Conservation (phyloP, 2,113 vertebrate species). For the Sinosuthora webbiana region DNA sequence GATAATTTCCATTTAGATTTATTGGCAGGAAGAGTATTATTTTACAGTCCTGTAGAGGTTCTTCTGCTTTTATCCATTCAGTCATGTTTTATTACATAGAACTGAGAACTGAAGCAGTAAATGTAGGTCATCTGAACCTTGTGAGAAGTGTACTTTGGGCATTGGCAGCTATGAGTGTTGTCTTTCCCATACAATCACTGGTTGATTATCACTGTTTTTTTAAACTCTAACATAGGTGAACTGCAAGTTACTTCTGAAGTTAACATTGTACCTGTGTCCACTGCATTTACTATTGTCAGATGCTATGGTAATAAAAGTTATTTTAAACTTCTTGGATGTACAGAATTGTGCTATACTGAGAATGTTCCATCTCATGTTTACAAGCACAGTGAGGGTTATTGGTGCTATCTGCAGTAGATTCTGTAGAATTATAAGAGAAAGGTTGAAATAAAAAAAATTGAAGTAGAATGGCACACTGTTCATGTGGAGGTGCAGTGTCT, state of each 20-base stretch:
- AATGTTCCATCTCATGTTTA: neutral
- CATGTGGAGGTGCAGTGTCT: neutral
- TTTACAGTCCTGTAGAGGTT: neutral
- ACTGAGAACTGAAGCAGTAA: slow-evolving; percentile 15
- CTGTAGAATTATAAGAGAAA: neutral
- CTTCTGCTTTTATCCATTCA: slow-evolving; percentile 7
- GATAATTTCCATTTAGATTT: neutral
- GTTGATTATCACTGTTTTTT: neutral
- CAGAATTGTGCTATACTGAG: neutral
- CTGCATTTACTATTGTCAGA: neutral
- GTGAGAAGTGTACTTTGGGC: neutral
- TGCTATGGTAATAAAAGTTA: neutral
- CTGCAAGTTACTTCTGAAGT: neutral
- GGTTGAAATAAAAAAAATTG: neutral
- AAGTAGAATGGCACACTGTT: neutral
- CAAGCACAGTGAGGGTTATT: neutral
- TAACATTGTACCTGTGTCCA: neutral
- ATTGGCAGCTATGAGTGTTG: neutral
- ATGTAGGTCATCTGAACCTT: slow-evolving; percentile 37
- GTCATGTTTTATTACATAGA: neutral
- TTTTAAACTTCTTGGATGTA: neutral
- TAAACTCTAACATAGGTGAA: neutral
- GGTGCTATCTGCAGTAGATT: neutral
- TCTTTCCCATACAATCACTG: neutral
- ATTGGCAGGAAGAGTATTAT: neutral